Evolutionary conservation across 2,113 vertebrate genomes (phyloP).

Genomic region (Peromyscus californicus): DNA sequence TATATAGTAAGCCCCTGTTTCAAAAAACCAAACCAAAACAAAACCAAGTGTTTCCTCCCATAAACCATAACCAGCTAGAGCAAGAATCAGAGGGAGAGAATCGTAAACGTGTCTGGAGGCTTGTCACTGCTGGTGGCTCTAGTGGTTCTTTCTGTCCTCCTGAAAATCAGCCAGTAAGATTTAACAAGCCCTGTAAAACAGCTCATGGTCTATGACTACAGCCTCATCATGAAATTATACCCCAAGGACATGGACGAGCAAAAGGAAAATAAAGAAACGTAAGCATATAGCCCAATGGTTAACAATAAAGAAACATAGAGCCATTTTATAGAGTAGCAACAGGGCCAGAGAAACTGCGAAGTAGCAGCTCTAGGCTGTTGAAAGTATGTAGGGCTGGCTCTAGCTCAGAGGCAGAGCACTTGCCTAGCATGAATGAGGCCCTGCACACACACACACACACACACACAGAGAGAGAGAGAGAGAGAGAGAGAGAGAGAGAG

Average conservation of each 20-base stretch:
- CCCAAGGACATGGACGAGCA: not conserved
- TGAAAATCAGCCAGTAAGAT: constrained; percentile 22
- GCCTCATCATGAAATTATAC: not conserved
- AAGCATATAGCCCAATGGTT: not conserved
- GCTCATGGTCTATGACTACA: not conserved
- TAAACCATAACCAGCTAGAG: not conserved
- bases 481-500: no score
- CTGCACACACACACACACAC: not conserved
- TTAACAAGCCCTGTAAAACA: constrained; percentile 56
- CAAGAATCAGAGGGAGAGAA: not conserved
- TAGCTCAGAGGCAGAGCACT: not conserved
- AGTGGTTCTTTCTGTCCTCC: not conserved
- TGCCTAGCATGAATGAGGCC: not conserved
- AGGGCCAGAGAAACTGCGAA: not conserved
- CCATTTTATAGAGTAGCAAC: not conserved
- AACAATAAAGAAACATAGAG: not conserved
- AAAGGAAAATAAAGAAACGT: not conserved
- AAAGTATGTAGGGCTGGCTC: not conserved
- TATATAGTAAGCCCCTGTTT: no score
- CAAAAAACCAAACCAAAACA: not conserved
- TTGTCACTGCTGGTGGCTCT: not conserved
- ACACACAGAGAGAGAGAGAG: not conserved
- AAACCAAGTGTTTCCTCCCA: constrained; percentile 15
- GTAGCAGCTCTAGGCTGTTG: fast-evolving
- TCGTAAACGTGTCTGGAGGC: not conserved